A percentile compares a stretch with the other conserved stretches of the same genome.
Conservation (phyloP, 2,888 invertebrate genomes). For the Callyntrura guangdongensis region DNA sequence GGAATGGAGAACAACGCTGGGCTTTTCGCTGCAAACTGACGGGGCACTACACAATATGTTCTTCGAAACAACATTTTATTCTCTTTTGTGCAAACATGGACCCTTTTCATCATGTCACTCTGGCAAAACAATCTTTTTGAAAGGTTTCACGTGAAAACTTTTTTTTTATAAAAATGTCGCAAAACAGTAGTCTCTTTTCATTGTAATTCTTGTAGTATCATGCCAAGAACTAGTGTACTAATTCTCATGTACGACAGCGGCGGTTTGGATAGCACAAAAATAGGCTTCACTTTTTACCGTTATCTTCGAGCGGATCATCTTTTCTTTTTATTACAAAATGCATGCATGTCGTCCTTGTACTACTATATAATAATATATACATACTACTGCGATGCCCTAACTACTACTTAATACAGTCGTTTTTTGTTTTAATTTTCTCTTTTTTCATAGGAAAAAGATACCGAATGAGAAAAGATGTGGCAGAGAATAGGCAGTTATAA, state of each 20-base stretch:
- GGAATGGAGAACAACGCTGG: too few relatives aligned
- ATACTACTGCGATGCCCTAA: too few relatives aligned
- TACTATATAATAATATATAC: too few relatives aligned
- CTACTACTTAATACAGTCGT: neutral
- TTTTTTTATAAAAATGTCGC: too few relatives aligned
- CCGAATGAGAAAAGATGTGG: too few relatives aligned
- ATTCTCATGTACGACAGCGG: neutral
- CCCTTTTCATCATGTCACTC: neutral
- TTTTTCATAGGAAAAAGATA: neutral
- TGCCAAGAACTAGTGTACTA: neutral
- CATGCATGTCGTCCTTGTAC: neutral
- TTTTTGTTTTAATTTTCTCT: neutral
- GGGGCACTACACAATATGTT: too few relatives aligned
- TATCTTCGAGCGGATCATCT: slow-evolving; percentile 53
- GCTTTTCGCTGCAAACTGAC: too few relatives aligned
- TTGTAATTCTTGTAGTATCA: neutral
- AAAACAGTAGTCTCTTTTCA: neutral
- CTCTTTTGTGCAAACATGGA: neutral
- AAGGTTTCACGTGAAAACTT: neutral
- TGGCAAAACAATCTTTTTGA: neutral
- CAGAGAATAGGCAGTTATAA: too few relatives aligned
- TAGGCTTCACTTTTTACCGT: slow-evolving; percentile 71
- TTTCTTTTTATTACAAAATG: neutral
- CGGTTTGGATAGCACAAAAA: neutral
- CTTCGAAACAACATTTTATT: neutral